Evolutionary conservation across 2,888 invertebrate genomes (phyloP).

Genomic region (Sylvicola cinctus): DNA sequence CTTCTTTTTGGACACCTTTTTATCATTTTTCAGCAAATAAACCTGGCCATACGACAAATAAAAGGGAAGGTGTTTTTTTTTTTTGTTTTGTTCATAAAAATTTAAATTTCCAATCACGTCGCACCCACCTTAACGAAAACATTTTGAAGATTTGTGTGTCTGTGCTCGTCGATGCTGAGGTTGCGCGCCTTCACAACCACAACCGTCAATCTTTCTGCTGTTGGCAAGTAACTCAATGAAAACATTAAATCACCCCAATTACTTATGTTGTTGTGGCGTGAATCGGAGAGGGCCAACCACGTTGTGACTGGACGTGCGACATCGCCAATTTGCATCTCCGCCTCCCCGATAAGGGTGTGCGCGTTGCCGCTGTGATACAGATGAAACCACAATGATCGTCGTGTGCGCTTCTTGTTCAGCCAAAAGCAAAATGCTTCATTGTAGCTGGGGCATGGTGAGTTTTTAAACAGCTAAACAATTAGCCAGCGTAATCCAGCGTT

Average conservation of each 20-base stretch:
- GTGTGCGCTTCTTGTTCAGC: slow-evolving; percentile 34
- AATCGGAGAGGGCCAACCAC: slow-evolving; percentile 58
- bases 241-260: slow-evolving; percentile 63
- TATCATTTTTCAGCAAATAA: slow-evolving; percentile 57
- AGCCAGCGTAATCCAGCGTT: neutral
- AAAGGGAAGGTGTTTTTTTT: neutral
- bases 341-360: slow-evolving; percentile 40
- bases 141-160: slow-evolving; percentile 32
- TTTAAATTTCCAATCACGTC: neutral
- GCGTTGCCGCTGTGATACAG: slow-evolving; percentile 42
- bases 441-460: slow-evolving; percentile 48
- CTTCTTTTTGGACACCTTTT: slow-evolving; percentile 63
- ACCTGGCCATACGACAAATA: slow-evolving; percentile 28
- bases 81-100: slow-evolving; percentile 4
- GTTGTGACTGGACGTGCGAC: slow-evolving; percentile 49
- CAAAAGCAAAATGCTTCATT: slow-evolving; percentile 55
- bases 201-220: slow-evolving; percentile 58
- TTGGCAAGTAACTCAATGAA: slow-evolving; percentile 61
- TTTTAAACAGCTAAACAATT: slow-evolving; percentile 31
- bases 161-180: slow-evolving; percentile 33
- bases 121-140: slow-evolving; percentile 49
- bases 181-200: slow-evolving; percentile 59
- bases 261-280: slow-evolving; percentile 40
- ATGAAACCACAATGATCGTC: slow-evolving; percentile 42
- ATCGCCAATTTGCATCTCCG: slow-evolving; percentile 42